phyloP scores from a whole-genome alignment of 2,888 invertebrate species.

The Toxonevra muliebris region DNA sequence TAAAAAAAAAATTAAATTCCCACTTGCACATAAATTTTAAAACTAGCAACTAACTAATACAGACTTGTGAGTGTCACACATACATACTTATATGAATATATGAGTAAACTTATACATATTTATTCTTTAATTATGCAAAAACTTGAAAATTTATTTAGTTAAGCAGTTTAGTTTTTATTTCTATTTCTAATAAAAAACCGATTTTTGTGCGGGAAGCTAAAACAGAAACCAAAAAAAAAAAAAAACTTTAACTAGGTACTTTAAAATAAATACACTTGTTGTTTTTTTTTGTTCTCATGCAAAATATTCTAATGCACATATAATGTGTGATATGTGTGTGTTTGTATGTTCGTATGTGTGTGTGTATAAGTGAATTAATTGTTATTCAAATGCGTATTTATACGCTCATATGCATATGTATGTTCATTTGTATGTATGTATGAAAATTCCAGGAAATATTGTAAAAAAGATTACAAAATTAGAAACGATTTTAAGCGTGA shows the following conservation, averaged over 20 bases:
- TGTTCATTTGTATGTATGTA: too few relatives aligned
- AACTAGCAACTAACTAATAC: neutral
- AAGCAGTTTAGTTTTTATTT: too few relatives aligned
- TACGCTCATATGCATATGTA: constrained; percentile 5
- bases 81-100: too few relatives aligned
- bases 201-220: neutral
- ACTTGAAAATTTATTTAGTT: too few relatives aligned
- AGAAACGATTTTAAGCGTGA: neutral
- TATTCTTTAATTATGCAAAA: too few relatives aligned
- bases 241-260: neutral
- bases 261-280: neutral
- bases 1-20: neutral
- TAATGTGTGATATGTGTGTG: neutral
- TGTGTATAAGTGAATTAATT: constrained; percentile 11
- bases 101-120: too few relatives aligned
- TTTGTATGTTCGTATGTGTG: neutral
- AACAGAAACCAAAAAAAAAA: neutral
- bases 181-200: too few relatives aligned
- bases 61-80: too few relatives aligned
- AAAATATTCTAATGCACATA: neutral
- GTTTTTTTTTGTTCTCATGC: neutral
- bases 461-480: constrained; percentile 26
- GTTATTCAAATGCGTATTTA: constrained; percentile 31
- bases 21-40: neutral
- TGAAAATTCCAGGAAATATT: constrained; percentile 30